A percentile compares a stretch with the other conserved stretches of the same genome.
phyloP scores from a whole-genome alignment of 2,113 vertebrate species.

The Penelope pileata region DNA sequence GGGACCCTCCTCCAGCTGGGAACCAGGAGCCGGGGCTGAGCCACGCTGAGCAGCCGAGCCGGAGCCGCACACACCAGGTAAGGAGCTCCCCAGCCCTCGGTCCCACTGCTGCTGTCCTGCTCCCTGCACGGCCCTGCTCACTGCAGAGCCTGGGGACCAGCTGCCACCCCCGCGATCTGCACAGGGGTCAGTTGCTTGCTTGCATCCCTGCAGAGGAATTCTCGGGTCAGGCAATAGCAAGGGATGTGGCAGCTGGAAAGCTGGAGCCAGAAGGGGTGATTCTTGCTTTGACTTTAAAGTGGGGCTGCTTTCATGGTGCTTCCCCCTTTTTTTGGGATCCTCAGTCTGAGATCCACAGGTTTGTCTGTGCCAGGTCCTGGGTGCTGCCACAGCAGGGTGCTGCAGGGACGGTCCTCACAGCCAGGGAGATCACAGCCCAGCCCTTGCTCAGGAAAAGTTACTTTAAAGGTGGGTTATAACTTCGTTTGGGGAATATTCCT shows the following conservation, averaged over 20 bases:
- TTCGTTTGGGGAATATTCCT: background rate
- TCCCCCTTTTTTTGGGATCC: background rate
- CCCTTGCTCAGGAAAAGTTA: background rate
- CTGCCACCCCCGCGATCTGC: background rate
- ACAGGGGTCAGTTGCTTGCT: rapidly evolving
- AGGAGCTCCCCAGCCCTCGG: background rate
- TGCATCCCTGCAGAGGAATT: background rate
- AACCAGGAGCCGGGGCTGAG: background rate
- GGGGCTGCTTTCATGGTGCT: background rate
- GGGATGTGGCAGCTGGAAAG: background rate
- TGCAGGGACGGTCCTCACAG: rapidly evolving
- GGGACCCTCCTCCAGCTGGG: conserved; percentile 52
- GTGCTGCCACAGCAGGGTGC: background rate
- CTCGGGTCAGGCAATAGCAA: background rate
- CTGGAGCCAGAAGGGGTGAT: background rate
- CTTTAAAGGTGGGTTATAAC: background rate
- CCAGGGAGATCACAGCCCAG: background rate
- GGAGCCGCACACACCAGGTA: conserved; percentile 36
- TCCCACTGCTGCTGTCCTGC: rapidly evolving
- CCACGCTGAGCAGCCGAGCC: background rate
- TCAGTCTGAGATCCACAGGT: background rate
- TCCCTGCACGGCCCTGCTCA: background rate
- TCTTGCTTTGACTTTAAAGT: background rate
- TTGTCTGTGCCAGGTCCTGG: background rate
- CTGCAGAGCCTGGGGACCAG: background rate